Percentiles rank a stretch among this genome's conserved stretches.
Evolutionary conservation across 2,797 vertebrate genomes (phyloP).

Genomic region (Ctenosaura bakeri): DNA sequence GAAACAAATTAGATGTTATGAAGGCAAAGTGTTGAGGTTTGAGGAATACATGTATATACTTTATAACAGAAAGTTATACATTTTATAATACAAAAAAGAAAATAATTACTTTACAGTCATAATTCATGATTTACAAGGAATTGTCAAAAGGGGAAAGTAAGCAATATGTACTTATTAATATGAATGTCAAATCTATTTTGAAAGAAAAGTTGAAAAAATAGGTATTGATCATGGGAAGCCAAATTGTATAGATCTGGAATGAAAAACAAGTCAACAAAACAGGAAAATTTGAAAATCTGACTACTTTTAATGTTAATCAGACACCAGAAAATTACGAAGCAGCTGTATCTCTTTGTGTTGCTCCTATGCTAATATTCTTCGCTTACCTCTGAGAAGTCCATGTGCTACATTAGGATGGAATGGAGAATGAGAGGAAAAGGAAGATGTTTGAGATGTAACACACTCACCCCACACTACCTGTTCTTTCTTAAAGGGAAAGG

Average conservation of each 20-base stretch:
- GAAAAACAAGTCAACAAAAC: too few relatives aligned
- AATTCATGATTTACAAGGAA: constrained; percentile 5
- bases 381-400: too few relatives aligned
- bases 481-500: too few relatives aligned
- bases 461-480: too few relatives aligned
- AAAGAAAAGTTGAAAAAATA: constrained; percentile 13
- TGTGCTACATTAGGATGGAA: too few relatives aligned
- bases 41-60: constrained; percentile 5
- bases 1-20: not conserved
- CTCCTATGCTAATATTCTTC: not conserved
- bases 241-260: not conserved
- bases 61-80: constrained; percentile 24
- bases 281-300: too few relatives aligned
- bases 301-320: too few relatives aligned
- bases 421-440: too few relatives aligned
- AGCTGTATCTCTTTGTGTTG: not conserved
- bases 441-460: too few relatives aligned
- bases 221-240: not conserved
- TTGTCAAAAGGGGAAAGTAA: not conserved
- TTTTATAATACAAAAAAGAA: not conserved
- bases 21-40: constrained; percentile 19
- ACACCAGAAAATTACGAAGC: not conserved
- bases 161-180: not conserved
- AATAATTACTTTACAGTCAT: constrained; percentile 5
- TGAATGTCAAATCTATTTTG: constrained; percentile 14